phyloP scores from a whole-genome alignment of 2,888 invertebrate species.

The Anagyrus pseudococci region DNA sequence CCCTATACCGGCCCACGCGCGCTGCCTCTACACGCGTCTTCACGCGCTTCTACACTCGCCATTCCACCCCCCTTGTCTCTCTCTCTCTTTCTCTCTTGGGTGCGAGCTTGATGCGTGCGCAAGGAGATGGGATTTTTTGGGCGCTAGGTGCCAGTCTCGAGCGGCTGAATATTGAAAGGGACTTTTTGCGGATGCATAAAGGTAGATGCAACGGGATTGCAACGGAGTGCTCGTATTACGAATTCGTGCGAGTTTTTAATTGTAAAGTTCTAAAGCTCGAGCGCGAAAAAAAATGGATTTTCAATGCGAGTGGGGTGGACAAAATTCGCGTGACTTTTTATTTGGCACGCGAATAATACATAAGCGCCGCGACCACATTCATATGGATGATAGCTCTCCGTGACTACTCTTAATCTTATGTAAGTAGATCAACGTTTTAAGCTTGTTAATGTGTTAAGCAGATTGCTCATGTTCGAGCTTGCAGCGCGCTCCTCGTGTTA shows the following conservation, averaged over 20 bases:
- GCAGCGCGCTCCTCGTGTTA: slow-evolving; percentile 1
- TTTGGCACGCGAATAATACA: no score
- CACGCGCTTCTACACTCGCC: no score
- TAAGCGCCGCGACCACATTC: no score
- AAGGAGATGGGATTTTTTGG: background rate
- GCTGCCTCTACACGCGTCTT: background rate
- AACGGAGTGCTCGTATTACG: no score
- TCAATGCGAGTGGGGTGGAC: no score
- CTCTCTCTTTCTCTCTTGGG: background rate
- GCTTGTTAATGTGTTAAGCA: slow-evolving; percentile 30
- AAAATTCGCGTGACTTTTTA: no score
- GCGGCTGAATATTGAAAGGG: slow-evolving; percentile 1
- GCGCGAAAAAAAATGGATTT: no score
- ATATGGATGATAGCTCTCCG: background rate
- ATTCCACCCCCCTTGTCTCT: no score
- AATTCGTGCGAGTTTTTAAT: no score
- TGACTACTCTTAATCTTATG: slow-evolving; percentile 14
- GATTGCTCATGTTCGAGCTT: slow-evolving; percentile 20
- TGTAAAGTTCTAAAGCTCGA: no score
- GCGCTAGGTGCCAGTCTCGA: slow-evolving; percentile 1
- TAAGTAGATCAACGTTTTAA: slow-evolving; percentile 30
- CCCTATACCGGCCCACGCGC: background rate
- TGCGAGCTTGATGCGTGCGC: background rate
- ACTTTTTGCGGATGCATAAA: slow-evolving; percentile 8
- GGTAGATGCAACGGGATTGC: no score